Conservation (phyloP, 2,113 vertebrate species). For the Neolamprologus longior region DNA sequence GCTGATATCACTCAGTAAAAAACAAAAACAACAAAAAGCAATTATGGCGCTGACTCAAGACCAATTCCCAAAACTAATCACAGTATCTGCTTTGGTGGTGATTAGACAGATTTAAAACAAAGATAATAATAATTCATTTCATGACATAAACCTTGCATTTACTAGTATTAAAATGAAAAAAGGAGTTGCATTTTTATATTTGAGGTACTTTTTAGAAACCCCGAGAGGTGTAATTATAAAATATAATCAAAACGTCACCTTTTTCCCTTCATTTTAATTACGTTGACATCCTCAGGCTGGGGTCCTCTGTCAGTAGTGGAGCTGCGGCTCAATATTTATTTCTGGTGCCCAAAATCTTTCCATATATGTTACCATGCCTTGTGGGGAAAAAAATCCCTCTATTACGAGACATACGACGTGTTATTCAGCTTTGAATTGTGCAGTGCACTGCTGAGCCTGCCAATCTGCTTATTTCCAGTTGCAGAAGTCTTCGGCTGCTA, state of each 20-base stretch:
- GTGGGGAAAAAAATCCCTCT: not conserved
- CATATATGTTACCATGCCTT: not conserved
- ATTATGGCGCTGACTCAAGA: not conserved
- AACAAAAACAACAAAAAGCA: not conserved
- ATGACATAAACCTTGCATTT: not conserved
- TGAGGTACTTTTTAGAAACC: not conserved
- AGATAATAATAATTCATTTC: fast-evolving
- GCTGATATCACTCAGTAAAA: not conserved
- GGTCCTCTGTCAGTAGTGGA: not conserved
- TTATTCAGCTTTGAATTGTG: not conserved
- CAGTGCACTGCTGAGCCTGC: not conserved
- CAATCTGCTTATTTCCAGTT: not conserved
- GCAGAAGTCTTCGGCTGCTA: not conserved
- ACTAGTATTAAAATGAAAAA: not conserved
- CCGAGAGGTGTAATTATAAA: not conserved
- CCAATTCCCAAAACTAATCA: not conserved
- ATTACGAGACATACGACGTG: not conserved
- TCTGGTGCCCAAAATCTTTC: not conserved
- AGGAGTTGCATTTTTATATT: not conserved
- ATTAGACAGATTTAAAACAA: not conserved
- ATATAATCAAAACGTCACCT: not conserved
- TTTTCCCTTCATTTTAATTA: not conserved
- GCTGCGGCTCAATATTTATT: not conserved
- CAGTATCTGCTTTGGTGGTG: not conserved
- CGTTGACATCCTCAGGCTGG: not conserved